phyloP scores from a whole-genome alignment of 1,140 invertebrate genomes.

The Anthonomus grandis region DNA sequence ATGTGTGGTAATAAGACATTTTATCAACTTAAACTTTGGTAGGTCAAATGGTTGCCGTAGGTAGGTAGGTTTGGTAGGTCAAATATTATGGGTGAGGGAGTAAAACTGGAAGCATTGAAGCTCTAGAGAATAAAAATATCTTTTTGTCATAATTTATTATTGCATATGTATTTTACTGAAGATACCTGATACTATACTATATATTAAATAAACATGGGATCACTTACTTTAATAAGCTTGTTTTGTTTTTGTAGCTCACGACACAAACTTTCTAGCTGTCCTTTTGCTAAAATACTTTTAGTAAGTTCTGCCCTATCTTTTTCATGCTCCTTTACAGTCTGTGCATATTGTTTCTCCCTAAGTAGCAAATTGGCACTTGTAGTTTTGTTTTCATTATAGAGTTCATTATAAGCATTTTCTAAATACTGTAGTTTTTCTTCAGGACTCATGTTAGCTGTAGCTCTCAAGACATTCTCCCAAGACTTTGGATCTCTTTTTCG shows the following conservation, averaged over 20 bases:
- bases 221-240: slow-evolving; percentile 76
- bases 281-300: slow-evolving; percentile 74
- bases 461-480: slow-evolving; percentile 36
- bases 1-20: no score
- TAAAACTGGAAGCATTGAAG: no score
- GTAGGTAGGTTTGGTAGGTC: no score
- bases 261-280: slow-evolving; percentile 82
- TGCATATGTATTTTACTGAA: no score
- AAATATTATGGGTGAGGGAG: no score
- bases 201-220: no score
- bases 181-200: no score
- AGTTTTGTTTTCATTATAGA: slow-evolving; percentile 69
- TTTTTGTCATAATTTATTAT: no score
- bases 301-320: slow-evolving; percentile 78
- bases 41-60: no score
- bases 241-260: slow-evolving; percentile 88
- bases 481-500: slow-evolving; percentile 31
- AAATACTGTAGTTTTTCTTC: slow-evolving; percentile 31
- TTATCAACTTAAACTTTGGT: no score
- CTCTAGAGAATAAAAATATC: no score
- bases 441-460: slow-evolving; percentile 15
- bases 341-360: slow-evolving; percentile 61
- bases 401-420: slow-evolving; percentile 60
- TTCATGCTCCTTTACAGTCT: slow-evolving; percentile 74
- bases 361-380: slow-evolving; percentile 55